Percentiles rank a stretch among this genome's conserved stretches.
phyloP scores from a whole-genome alignment of 2,888 invertebrate species.

The Chrysopilus asiliformis region DNA sequence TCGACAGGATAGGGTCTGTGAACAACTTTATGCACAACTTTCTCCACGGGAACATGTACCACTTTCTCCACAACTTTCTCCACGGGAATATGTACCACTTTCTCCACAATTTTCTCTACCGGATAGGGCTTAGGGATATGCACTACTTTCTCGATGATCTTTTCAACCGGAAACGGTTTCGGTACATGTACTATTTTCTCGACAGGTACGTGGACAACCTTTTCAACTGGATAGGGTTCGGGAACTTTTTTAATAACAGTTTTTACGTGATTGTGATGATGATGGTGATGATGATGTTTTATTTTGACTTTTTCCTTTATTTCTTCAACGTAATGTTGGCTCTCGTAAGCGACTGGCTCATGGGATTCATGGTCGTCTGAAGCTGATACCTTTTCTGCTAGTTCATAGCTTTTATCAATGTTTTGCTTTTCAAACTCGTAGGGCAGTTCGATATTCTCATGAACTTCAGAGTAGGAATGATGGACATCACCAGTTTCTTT shows the following conservation, averaged over 20 bases:
- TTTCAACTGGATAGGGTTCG: slow-evolving; percentile 40
- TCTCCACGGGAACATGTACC: slow-evolving; percentile 37
- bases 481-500: slow-evolving; percentile 18
- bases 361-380: slow-evolving; percentile 10
- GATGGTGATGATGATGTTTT: slow-evolving; percentile 51
- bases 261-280: slow-evolving; percentile 49
- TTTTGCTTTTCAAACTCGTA: slow-evolving; percentile 12
- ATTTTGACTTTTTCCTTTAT: slow-evolving; percentile 26
- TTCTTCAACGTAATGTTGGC: slow-evolving; percentile 17
- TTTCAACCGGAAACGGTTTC: slow-evolving; percentile 30
- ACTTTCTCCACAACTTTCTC: slow-evolving; percentile 33
- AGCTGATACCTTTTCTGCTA: slow-evolving; percentile 15
- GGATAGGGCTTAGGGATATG: slow-evolving; percentile 43
- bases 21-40: slow-evolving; percentile 23
- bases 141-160: slow-evolving; percentile 39
- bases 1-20: slow-evolving; percentile 39
- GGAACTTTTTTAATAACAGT: slow-evolving; percentile 43
- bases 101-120: slow-evolving; percentile 36
- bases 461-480: slow-evolving; percentile 28
- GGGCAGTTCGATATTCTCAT: slow-evolving; percentile 24
- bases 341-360: slow-evolving; percentile 10
- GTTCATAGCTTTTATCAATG: slow-evolving; percentile 18
- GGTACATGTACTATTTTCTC: slow-evolving; percentile 33
- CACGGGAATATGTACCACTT: slow-evolving; percentile 32
- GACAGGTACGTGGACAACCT: slow-evolving; percentile 32